Evolutionary conservation across 2,797 vertebrate genomes (phyloP).

Genomic region (Aplochiton taeniatus): DNA sequence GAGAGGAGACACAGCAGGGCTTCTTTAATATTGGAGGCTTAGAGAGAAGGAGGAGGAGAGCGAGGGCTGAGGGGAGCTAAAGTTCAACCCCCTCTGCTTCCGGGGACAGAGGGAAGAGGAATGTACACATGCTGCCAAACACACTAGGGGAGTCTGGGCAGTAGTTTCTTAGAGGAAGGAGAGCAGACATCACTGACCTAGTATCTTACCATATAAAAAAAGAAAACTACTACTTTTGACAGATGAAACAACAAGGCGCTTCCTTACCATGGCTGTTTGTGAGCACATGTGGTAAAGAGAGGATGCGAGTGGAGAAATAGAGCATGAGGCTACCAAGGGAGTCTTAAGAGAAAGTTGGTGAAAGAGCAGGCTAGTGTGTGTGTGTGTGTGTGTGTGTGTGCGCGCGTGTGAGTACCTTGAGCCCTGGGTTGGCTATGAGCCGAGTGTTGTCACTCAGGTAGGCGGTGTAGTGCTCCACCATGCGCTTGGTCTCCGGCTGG

Average conservation of each 20-base stretch:
- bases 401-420: conserved; percentile 81
- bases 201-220: too few species aligned
- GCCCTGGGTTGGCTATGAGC: conserved; percentile 96
- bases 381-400: conserved; percentile 1
- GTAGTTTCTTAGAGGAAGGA: too few species aligned
- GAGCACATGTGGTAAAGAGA: conserved; percentile 24
- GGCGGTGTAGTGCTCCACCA: conserved; percentile 99
- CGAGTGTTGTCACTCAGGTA: conserved; percentile 98
- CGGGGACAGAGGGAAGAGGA: conserved; percentile 1
- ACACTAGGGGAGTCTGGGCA: too few species aligned
- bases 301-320: too few species aligned
- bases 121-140: background rate
- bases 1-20: conserved; percentile 61
- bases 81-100: conserved; percentile 54
- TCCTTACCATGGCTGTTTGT: conserved; percentile 13
- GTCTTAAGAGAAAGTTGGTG: background rate
- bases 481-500: conserved; percentile 96
- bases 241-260: too few species aligned
- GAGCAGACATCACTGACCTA: too few species aligned
- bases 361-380: background rate
- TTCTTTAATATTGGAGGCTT: conserved; percentile 75
- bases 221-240: too few species aligned
- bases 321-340: too few species aligned
- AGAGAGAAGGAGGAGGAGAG: conserved; percentile 63
- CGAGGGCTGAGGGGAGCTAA: conserved; percentile 41